Evolutionary conservation across 2,888 invertebrate genomes (phyloP), one percentile per base, ranked within the genome.

Genomic region (Metellina segmentata): DNA sequence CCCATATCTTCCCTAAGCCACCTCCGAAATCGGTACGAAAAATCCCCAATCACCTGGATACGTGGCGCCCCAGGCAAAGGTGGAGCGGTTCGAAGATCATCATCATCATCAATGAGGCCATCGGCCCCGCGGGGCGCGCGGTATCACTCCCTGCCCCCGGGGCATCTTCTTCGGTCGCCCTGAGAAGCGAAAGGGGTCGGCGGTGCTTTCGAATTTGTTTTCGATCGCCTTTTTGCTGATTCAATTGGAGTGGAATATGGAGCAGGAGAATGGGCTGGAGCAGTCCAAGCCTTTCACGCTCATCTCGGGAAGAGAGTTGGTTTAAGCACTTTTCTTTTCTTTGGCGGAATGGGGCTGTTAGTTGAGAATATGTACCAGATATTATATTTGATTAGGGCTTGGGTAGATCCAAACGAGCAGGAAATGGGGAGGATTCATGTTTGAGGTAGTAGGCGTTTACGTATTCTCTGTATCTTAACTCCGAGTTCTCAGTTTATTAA

Each of bases 81-180:
- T 83, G 91, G 82, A 81, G 81, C 52, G 81, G 71, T 72, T 70
- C 86, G 74, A 79, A 85, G 86, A 91, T 86, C 90, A 81, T 90
- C 90, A 78, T 79, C 89, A 81, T 89, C 89, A 79, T 91, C 90
- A 91, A 91, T 82, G 87, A 86, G 91, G 91, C 87, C 91, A 91
- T 91, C 91, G 91, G 52, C 82, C 79, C 87, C 81, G 16, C 53
- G 77, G 87, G 91, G 78, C 79, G 77, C 83, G 9, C 16, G 78
- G 72, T 34, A 81, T 81, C 75, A 75, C 83, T 88, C 91, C 91
- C 90, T 74, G 83, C 82, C 91, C 82, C 72, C n/a, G 61, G 91
- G 87, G 78, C 61, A 7, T 16, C 9, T 51, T 20, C 6, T n/a
- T 6, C 6, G 20, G 75, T 34, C 75, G 34, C 20, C 52, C 48